Evolutionary conservation across 2,888 invertebrate genomes (phyloP), one percentile per base, ranked within the genome.

Genomic region (Himalopsyche japonica): DNA sequence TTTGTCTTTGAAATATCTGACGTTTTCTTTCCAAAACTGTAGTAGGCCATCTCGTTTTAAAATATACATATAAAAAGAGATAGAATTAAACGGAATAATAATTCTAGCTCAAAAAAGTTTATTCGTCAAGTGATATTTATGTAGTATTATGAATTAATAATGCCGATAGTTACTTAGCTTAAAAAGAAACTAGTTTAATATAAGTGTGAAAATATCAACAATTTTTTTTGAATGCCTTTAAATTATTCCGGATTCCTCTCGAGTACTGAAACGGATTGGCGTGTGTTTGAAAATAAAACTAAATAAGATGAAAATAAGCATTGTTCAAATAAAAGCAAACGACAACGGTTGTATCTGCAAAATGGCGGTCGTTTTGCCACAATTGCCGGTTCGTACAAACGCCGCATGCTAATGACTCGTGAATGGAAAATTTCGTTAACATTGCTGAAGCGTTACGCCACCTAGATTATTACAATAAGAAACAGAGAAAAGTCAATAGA

Each of bases 321-420:
- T 20, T 77, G 70, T 77, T 24, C 77, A 37, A 77, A 77, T 77
- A 77, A 77, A 77, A 77, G 77, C 37, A 77, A 77, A 77, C 43
- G 77, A 43, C 77, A 34, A 43, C 12, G 43, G 77, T 10, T 43
- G 24, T 70, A 70, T 34, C 77, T 77, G 37, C 77, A 34, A 43
- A 77, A 77, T 77, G 77, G 77, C 77, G 32, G 24, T 43, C 77
- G 77, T 70, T 70, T 27, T 70, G 70, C 70, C 70, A 70, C 70
- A 70, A 70, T 70, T 70, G 70, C 70, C 70, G 70, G 70, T 70
- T 70, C 70, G 70, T 12, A 27, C 70, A 27, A 70, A 12, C 77
- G 77, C 34, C 77, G 34, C 77, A 43, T 77, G 77, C 43, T 77
- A 77, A 77, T 77, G 77, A 77, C 43, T 34, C 77, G 77, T 27